Evolutionary conservation across 1,140 invertebrate species (phyloP).

Genomic region (Hycleus phaleratus): DNA sequence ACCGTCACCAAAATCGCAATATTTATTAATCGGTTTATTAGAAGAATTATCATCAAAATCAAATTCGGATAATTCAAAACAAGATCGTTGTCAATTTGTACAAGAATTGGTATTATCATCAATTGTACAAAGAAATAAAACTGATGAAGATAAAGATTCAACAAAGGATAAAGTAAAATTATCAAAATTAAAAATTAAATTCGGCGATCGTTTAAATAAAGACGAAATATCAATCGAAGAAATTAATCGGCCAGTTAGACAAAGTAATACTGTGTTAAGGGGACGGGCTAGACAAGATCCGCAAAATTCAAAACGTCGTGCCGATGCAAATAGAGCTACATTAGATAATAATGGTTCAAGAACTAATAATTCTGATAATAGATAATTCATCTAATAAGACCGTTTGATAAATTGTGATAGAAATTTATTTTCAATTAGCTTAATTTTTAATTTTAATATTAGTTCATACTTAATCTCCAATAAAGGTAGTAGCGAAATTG

Average conservation of each 20-base stretch:
- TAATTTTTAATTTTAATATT: no score
- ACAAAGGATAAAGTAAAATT: constrained; percentile 1
- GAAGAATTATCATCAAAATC: constrained; percentile 34
- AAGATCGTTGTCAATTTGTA: constrained; percentile 35
- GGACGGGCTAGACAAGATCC: constrained; percentile 32
- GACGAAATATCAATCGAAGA: constrained; percentile 11
- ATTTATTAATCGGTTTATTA: constrained; percentile 34
- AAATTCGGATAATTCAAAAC: constrained; percentile 24
- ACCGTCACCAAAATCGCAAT: constrained; percentile 33
- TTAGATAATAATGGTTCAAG: constrained; percentile 4
- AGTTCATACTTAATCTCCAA: no score
- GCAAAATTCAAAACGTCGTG: constrained; percentile 32
- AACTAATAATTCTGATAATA: neutral
- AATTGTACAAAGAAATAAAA: constrained; percentile 4
- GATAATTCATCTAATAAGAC: neutral
- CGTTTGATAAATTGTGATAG: no score
- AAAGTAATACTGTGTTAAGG: constrained; percentile 21
- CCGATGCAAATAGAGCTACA: constrained; percentile 27
- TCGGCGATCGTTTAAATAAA: constrained; percentile 4
- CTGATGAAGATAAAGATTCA: constrained; percentile 6
- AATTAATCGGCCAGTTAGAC: constrained; percentile 7
- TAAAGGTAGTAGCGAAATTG: no score
- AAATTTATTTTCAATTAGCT: no score
- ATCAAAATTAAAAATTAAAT: constrained; percentile 10
- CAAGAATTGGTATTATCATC: constrained; percentile 34